Evolutionary conservation across 2,797 vertebrate genomes (phyloP), one percentile per base, ranked within the genome.

Genomic region (Tragelaphus eurycerus): DNA sequence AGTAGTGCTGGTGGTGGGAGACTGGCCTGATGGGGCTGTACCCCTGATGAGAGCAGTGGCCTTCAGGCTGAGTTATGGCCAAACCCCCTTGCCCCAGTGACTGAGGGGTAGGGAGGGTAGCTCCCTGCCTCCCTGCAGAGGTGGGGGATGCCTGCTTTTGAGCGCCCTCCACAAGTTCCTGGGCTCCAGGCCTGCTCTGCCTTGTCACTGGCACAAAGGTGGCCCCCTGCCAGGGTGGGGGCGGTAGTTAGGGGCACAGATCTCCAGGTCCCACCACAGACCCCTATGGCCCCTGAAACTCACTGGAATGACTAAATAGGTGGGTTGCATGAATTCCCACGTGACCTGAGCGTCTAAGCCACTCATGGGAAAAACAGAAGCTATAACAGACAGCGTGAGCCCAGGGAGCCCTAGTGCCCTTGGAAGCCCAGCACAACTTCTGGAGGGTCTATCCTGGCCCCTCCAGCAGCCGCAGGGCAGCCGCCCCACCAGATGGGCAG

Each of bases 281-380:
- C 34, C 34, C 60, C 13, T 34, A 1, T 38, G 52, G 67, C 12
- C 50, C 6, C 4, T 6, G 55, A 11, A 16, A 6, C 84, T 54
- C 15, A 3, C 79, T 14, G 11, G 15, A 59, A 21, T 3, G 0
- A 31, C 90, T 46, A 17, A 10, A 25, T 67, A 64, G 21, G 11
- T 17, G 2, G 4, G 38, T 27, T 31, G 4, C 2, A 14, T 25
- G 6, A 0, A 1, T 62, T 57, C 55, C 54, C n/a, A 10, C 21
- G 27, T 11, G 4, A 43, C 60, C 38, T 15, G 3, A 50, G 11
- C 19, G 29, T 31, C 31, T 31, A n/a, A 12, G 7, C 57, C 71
- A 62, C 71, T 71, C n/a, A 3, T 19, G 0, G 46, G 43, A 91
- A 64, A 16, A 85, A 1, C 19, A 9, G 5, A 9, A 6, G 34